Percentiles rank a stretch among this genome's conserved stretches.
phyloP scores from a whole-genome alignment of 1,140 invertebrate species.

The Vollenhovia emeryi region DNA sequence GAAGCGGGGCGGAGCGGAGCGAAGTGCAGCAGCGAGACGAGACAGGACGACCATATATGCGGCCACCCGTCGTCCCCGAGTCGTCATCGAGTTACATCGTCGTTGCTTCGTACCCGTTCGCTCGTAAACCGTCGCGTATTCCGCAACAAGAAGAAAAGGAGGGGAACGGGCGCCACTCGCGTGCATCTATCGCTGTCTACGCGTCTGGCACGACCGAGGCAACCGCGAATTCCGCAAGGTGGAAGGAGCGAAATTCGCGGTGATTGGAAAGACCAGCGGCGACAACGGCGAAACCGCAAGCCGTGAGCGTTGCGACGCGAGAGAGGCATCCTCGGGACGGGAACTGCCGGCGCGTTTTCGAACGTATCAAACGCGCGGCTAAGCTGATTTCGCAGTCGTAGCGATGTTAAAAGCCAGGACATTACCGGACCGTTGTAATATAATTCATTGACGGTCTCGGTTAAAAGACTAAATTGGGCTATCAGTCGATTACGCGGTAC shows the following conservation, averaged over 20 bases:
- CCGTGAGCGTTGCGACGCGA: not conserved
- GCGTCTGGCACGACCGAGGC: not conserved
- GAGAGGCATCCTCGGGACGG: not conserved
- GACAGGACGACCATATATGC: constrained; percentile 43
- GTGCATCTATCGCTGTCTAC: not conserved
- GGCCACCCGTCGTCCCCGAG: constrained; percentile 51
- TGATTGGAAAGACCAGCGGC: not conserved
- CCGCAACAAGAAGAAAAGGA: constrained; percentile 22
- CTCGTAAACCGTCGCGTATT: constrained; percentile 46
- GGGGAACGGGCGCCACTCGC: constrained; percentile 12
- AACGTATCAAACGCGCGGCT: not conserved
- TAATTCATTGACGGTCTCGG: not conserved
- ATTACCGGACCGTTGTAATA: not conserved
- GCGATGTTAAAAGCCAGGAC: not conserved
- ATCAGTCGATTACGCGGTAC: constrained; percentile 10
- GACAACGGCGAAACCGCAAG: not conserved
- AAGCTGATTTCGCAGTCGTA: not conserved
- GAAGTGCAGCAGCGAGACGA: constrained; percentile 29
- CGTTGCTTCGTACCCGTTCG: constrained; percentile 10
- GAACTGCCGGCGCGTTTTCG: not conserved
- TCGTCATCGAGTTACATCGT: constrained; percentile 51
- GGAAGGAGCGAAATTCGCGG: constrained; percentile 5
- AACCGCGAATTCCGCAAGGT: not conserved
- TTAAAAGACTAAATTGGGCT: constrained; percentile 25
- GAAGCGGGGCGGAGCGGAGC: constrained; percentile 18